Evolutionary conservation across 2,113 vertebrate species (phyloP).

Genomic region (Ellobius talpinus): DNA sequence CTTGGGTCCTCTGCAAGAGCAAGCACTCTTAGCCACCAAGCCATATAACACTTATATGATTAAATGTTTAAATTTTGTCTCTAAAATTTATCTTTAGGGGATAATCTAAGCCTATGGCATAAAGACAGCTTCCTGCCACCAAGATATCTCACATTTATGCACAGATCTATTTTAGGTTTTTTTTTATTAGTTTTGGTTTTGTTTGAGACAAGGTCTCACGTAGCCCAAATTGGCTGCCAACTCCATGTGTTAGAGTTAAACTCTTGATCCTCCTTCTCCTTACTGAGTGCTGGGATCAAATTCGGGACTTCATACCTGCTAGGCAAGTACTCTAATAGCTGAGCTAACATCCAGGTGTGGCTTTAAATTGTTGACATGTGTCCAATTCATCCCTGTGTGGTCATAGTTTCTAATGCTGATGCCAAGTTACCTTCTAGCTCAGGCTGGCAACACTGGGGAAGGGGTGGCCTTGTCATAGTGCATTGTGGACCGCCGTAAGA

Average conservation of each 20-base stretch:
- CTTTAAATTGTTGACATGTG: not conserved
- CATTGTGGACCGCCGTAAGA: not conserved
- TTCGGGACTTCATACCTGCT: not conserved
- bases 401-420: not conserved
- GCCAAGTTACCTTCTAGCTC: not conserved
- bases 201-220: not conserved
- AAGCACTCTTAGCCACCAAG: not conserved
- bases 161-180: not conserved
- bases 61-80: conserved; percentile 22
- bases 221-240: not conserved
- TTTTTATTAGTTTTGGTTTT: not conserved
- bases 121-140: not conserved
- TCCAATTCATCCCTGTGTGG: not conserved
- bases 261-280: not conserved
- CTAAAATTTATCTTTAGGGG: conserved; percentile 40
- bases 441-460: not conserved
- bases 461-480: not conserved
- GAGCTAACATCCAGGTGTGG: not conserved
- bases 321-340: not conserved
- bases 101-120: conserved; percentile 9
- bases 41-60: not conserved
- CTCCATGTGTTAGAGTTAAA: not conserved
- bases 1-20: not conserved
- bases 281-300: not conserved
- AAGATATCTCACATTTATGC: not conserved